Evolutionary conservation across 2,113 vertebrate species (phyloP).

Genomic region (Ammodytes marinus): DNA sequence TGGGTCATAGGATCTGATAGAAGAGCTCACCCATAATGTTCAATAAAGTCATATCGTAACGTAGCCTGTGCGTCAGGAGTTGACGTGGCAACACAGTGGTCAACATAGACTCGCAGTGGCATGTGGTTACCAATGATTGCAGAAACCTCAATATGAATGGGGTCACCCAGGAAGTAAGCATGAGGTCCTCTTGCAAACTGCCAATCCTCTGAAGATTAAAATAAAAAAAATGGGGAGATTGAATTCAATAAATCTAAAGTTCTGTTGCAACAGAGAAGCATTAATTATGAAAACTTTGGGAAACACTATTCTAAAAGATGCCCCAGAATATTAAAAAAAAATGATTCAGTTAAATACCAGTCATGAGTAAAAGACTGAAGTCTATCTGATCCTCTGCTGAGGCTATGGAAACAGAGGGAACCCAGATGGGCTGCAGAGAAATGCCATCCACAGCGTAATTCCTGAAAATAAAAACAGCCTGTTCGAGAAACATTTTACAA

Average conservation of each 20-base stretch:
- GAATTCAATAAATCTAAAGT: neutral
- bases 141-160: slow-evolving; percentile 71
- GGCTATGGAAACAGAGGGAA: slow-evolving; percentile 31
- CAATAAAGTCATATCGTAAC: slow-evolving; percentile 74
- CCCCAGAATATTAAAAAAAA: neutral
- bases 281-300: neutral
- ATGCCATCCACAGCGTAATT: slow-evolving; percentile 60
- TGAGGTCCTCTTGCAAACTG: slow-evolving; percentile 56
- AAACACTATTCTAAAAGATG: neutral
- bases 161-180: slow-evolving; percentile 75
- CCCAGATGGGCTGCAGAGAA: slow-evolving; percentile 73
- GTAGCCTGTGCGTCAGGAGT: slow-evolving; percentile 46
- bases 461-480: slow-evolving; percentile 49
- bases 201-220: slow-evolving; percentile 67
- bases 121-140: slow-evolving; percentile 62
- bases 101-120: slow-evolving; percentile 70
- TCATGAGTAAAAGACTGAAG: slow-evolving; percentile 76
- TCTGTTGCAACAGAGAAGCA: neutral
- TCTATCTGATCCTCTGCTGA: slow-evolving; percentile 62
- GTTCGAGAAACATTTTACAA: neutral
- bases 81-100: slow-evolving; percentile 75
- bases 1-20: no score
- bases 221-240: neutral
- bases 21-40: slow-evolving; percentile 67
- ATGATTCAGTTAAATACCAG: slow-evolving; percentile 51